Evolutionary conservation across 2,888 invertebrate species (phyloP).

Genomic region (Carcina quercana): DNA sequence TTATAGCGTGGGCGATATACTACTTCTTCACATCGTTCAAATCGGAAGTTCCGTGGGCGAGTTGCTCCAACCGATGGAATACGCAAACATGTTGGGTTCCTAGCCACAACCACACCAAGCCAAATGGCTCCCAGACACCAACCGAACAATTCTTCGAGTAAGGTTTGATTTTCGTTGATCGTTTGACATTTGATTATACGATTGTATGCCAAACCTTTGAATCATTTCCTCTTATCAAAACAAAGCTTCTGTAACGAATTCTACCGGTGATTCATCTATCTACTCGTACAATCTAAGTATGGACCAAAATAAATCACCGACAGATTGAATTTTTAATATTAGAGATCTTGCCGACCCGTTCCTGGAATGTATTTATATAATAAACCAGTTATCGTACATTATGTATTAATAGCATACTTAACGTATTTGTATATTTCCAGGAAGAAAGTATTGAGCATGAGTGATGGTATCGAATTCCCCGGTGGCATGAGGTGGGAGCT

Average conservation of each 20-base stretch:
- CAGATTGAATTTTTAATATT: no score
- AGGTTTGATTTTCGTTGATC: slow-evolving; percentile 40
- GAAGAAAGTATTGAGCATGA: slow-evolving; percentile 89
- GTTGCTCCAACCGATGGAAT: slow-evolving; percentile 91
- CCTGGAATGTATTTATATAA: no score
- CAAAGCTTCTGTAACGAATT: no score
- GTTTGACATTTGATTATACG: no score
- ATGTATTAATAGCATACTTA: no score
- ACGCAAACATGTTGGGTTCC: slow-evolving; percentile 89
- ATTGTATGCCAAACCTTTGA: no score
- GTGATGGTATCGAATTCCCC: slow-evolving; percentile 86
- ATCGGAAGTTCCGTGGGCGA: slow-evolving; percentile 91
- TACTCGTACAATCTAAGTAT: no score
- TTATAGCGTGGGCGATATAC: slow-evolving; percentile 95
- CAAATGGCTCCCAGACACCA: slow-evolving; percentile 85
- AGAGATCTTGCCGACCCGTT: no score
- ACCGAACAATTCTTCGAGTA: slow-evolving; percentile 96
- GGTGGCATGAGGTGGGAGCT: slow-evolving; percentile 91
- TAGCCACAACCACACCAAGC: slow-evolving; percentile 78
- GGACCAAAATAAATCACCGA: no score
- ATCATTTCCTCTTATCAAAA: no score
- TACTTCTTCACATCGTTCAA: slow-evolving; percentile 94
- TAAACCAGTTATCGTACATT: no score
- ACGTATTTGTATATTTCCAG: slow-evolving; percentile 70
- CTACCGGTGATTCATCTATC: no score